Percentiles rank a stretch among this genome's conserved stretches.
These are phyloP conservation scores for Trachelus iudaicus DNA, from an alignment of 2,888 invertebrate genomes.

Conservation along the genomic window DNA sequence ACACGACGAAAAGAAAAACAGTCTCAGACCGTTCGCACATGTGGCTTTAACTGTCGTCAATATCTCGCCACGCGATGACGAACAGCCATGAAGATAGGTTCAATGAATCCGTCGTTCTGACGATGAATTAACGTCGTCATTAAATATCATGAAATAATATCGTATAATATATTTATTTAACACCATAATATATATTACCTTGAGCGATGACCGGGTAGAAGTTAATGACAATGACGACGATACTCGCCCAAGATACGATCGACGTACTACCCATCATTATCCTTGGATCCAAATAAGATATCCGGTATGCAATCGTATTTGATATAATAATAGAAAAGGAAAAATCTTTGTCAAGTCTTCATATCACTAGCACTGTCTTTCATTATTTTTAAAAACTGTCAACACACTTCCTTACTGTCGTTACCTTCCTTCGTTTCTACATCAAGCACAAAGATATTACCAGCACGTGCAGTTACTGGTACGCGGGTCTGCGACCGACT, in stretches of 20 bases:
- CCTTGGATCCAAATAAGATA: background rate
- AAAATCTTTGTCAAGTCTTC: background rate
- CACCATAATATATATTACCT: background rate
- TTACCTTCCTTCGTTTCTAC: background rate
- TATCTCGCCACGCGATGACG: background rate
- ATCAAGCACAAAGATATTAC: background rate
- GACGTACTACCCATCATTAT: background rate
- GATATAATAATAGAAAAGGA: too few species aligned
- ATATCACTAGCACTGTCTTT: background rate
- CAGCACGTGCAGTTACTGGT: background rate
- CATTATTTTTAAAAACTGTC: background rate
- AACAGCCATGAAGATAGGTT: slow-evolving; percentile 29
- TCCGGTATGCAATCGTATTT: slow-evolving; percentile 6
- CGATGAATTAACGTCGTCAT: background rate
- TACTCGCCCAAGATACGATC: background rate
- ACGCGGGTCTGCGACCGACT: slow-evolving; percentile 37
- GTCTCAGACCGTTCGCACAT: slow-evolving; percentile 38
- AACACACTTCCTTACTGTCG: background rate
- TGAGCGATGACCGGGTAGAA: background rate
- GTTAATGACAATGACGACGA: background rate
- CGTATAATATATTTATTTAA: background rate
- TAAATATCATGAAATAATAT: background rate
- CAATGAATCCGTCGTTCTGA: slow-evolving; percentile 41
- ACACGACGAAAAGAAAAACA: background rate
- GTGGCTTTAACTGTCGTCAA: slow-evolving; percentile 51